Percentiles rank a stretch among this genome's conserved stretches.
These are phyloP conservation scores for Syrphus vitripennis DNA, from an alignment of 2,888 invertebrate species.

Conservation along the genomic window DNA sequence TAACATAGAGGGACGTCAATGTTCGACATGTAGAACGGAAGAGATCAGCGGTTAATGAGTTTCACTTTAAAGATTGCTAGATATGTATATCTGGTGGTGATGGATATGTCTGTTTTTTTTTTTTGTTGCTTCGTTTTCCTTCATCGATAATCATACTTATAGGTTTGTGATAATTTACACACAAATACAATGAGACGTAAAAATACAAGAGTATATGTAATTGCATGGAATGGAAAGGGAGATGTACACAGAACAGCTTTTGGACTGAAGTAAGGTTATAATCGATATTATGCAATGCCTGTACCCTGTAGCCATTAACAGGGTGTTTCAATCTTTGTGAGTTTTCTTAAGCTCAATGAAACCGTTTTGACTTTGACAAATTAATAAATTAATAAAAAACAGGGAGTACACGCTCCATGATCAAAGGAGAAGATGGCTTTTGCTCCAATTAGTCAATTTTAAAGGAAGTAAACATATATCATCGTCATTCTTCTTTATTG, in stretches of 20 bases:
- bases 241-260: background rate
- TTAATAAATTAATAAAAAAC: too few relatives aligned
- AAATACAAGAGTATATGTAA: background rate
- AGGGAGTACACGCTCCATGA: too few relatives aligned
- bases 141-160: conserved; percentile 49
- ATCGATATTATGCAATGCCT: conserved; percentile 46
- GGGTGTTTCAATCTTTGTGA: conserved; percentile 5
- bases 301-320: conserved; percentile 7
- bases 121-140: background rate
- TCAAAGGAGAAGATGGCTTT: too few relatives aligned
- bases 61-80: conserved; percentile 65
- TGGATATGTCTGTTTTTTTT: conserved; percentile 46
- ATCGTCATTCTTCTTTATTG: too few relatives aligned
- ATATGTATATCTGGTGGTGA: conserved; percentile 36
- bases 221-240: background rate
- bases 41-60: conserved; percentile 70
- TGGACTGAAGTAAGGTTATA: background rate
- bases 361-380: too few relatives aligned
- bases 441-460: too few relatives aligned
- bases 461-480: too few relatives aligned
- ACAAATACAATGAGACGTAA: background rate
- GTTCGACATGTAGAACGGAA: conserved; percentile 66
- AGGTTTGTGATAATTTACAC: background rate
- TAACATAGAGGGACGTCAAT: background rate
- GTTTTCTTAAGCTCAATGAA: background rate